phyloP scores from a whole-genome alignment of 2,888 invertebrate species.

The Caenorhabditis doughertyi region DNA sequence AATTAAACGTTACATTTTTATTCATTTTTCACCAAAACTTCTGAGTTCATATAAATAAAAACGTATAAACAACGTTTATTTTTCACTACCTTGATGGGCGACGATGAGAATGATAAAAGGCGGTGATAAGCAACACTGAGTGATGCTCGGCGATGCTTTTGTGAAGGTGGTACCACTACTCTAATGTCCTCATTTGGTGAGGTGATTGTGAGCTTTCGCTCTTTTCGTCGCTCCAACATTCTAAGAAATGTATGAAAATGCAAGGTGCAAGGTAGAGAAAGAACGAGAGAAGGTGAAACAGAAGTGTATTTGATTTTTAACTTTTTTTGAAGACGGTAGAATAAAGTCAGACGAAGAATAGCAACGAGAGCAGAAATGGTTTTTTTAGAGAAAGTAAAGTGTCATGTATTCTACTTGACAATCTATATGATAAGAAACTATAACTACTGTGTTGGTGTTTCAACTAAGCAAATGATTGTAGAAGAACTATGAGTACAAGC shows the following conservation, averaged over 20 bases:
- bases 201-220: constrained; percentile 61
- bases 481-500: too few relatives aligned
- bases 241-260: background rate
- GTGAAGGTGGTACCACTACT: constrained; percentile 49
- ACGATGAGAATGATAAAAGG: constrained; percentile 58
- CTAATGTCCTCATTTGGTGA: constrained; percentile 41
- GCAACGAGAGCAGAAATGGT: too few relatives aligned
- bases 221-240: constrained; percentile 37
- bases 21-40: too few relatives aligned
- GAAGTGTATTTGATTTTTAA: background rate
- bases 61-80: background rate
- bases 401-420: too few relatives aligned
- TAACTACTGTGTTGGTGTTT: too few relatives aligned
- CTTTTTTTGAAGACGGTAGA: background rate
- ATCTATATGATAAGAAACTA: too few relatives aligned
- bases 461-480: too few relatives aligned
- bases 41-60: too few relatives aligned
- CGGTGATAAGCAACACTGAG: constrained; percentile 65
- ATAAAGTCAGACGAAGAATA: background rate
- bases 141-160: constrained; percentile 57
- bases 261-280: background rate
- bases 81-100: constrained; percentile 60
- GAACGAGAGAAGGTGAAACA: background rate
- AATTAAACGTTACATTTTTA: too few relatives aligned
- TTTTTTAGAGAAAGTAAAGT: too few relatives aligned